Evolutionary conservation across 2,888 invertebrate species (phyloP).

Genomic region (Eurytoma adleriae): DNA sequence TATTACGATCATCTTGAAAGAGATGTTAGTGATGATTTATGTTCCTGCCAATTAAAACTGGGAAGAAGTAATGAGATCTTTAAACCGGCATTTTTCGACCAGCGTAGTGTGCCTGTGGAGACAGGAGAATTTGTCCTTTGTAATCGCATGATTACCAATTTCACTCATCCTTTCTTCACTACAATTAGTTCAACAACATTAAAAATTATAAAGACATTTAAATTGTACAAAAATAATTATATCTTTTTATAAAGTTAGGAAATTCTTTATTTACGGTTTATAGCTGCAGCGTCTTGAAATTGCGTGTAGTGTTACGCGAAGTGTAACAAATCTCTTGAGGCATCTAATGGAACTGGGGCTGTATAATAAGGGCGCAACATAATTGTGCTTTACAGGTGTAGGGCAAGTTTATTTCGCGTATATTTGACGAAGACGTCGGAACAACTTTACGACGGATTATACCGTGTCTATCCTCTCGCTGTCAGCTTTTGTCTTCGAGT

Average conservation of each 20-base stretch:
- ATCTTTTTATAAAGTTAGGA: no score
- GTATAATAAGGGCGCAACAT: neutral
- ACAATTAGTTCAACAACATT: no score
- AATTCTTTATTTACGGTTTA: neutral
- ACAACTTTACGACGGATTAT: slow-evolving; percentile 17
- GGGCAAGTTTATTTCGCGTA: slow-evolving; percentile 17
- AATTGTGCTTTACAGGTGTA: neutral
- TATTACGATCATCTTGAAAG: slow-evolving; percentile 10
- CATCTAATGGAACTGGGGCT: no score
- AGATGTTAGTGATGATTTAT: slow-evolving; percentile 37
- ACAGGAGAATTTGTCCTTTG: no score
- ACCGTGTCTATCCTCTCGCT: neutral
- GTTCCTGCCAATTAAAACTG: slow-evolving; percentile 40
- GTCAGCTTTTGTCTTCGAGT: slow-evolving; percentile 7
- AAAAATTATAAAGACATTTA: no score
- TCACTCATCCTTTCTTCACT: no score
- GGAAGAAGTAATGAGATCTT: no score
- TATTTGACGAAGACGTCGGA: slow-evolving; percentile 27
- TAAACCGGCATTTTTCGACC: no score
- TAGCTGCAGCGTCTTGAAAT: neutral
- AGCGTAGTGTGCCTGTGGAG: no score
- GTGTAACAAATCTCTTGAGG: slow-evolving; percentile 13
- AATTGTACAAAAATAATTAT: no score
- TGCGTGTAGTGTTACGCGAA: neutral
- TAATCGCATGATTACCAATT: no score